Percentiles rank a stretch among this genome's conserved stretches.
phyloP scores from a whole-genome alignment of 2,113 vertebrate genomes.

The Malurus alboscapulatus region DNA sequence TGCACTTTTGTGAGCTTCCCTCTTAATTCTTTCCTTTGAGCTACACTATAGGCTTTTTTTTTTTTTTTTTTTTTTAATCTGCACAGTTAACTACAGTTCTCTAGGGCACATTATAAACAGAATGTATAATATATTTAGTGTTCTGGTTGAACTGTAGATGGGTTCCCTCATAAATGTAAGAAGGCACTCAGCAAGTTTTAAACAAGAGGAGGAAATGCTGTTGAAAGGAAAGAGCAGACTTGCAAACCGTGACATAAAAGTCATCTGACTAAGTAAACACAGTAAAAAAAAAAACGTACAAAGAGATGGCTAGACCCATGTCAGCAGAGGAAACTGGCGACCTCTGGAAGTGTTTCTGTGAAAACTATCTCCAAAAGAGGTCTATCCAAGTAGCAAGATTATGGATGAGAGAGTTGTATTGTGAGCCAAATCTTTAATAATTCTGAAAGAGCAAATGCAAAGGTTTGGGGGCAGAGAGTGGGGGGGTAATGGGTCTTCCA shows the following conservation, averaged over 20 bases:
- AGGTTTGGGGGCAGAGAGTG: neutral
- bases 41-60: neutral
- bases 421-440: neutral
- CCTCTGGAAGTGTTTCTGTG: neutral
- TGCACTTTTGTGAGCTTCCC: conserved; percentile 42
- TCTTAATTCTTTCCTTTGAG: conserved; percentile 14
- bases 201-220: conserved; percentile 44
- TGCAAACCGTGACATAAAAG: conserved; percentile 10
- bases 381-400: neutral
- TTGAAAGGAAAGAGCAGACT: neutral
- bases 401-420: neutral
- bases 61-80: conserved; percentile 3
- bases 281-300: conserved; percentile 17
- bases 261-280: conserved; percentile 34
- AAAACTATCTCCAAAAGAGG: neutral
- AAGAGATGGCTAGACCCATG: neutral
- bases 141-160: conserved; percentile 49
- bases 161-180: conserved; percentile 49
- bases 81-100: conserved; percentile 9
- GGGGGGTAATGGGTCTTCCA: neutral
- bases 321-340: neutral
- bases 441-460: neutral
- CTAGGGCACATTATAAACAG: conserved; percentile 15
- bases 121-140: conserved; percentile 26
- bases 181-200: conserved; percentile 59